Evolutionary conservation across 2,113 vertebrate species (phyloP).

Genomic region (Athene cunicularia): DNA sequence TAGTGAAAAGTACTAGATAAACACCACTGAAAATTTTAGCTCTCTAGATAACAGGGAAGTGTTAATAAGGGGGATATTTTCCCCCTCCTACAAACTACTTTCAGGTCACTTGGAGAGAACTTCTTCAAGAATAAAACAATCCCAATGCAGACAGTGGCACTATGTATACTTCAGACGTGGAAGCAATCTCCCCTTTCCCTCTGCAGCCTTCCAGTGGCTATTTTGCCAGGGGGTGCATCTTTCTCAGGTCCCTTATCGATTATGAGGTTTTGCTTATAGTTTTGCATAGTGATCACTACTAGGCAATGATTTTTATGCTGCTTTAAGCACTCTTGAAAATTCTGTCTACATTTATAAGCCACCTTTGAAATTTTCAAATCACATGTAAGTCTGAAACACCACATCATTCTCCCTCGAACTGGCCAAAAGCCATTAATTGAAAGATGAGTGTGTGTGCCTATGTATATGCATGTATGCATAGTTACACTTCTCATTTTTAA

Average conservation of each 20-base stretch:
- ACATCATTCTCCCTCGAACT: background rate
- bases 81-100: background rate
- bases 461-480: background rate
- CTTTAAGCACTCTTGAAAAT: background rate
- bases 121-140: background rate
- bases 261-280: background rate
- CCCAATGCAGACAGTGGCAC: background rate
- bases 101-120: background rate
- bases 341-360: background rate
- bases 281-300: background rate
- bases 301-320: background rate
- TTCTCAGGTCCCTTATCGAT: fast-evolving
- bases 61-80: background rate
- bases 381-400: fast-evolving
- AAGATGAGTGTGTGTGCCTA: background rate
- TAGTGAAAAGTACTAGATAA: background rate
- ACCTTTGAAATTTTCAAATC: background rate
- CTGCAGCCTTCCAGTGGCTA: background rate
- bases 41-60: background rate
- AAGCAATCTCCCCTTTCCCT: background rate
- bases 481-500: background rate
- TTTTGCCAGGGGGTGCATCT: background rate
- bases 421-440: background rate
- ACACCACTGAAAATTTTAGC: background rate
- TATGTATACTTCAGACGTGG: background rate